These are phyloP conservation scores for Drosophila seclusa DNA, from an alignment of 2,888 invertebrate species.

Conservation along the genomic window DNA sequence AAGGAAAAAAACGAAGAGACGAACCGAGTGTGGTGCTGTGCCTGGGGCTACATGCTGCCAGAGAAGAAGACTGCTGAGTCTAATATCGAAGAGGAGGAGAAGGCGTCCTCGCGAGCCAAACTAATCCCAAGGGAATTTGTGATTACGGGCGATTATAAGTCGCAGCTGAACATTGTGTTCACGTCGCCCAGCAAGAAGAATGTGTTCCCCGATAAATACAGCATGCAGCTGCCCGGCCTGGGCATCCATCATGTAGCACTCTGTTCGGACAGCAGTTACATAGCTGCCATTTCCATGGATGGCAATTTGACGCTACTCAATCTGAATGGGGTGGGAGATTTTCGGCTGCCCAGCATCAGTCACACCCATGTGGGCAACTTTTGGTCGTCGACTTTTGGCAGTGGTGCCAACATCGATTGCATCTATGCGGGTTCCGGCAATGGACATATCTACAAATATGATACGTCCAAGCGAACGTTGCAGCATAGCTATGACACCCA, in stretches of 20 bases:
- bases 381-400: constrained; percentile 46
- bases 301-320: constrained; percentile 36
- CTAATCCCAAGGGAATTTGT: constrained; percentile 43
- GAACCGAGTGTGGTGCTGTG: constrained; percentile 42
- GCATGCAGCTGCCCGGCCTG: constrained; percentile 24
- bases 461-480: constrained; percentile 18
- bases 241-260: constrained; percentile 44
- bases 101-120: background rate
- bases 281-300: constrained; percentile 45
- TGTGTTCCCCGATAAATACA: constrained; percentile 21
- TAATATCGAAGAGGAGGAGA: constrained; percentile 2
- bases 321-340: constrained; percentile 4
- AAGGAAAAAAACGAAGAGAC: background rate
- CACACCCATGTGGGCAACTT: constrained; percentile 32
- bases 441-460: constrained; percentile 38
- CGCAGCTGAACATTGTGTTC: constrained; percentile 25
- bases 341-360: constrained; percentile 21
- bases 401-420: background rate
- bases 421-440: constrained; percentile 45
- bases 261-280: constrained; percentile 32
- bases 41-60: constrained; percentile 33
- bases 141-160: constrained; percentile 20
- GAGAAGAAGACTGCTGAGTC: background rate
- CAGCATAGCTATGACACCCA: constrained; percentile 37
- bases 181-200: constrained; percentile 9